phyloP scores from a whole-genome alignment of 2,888 invertebrate species.

The Pollenia amentaria region DNA sequence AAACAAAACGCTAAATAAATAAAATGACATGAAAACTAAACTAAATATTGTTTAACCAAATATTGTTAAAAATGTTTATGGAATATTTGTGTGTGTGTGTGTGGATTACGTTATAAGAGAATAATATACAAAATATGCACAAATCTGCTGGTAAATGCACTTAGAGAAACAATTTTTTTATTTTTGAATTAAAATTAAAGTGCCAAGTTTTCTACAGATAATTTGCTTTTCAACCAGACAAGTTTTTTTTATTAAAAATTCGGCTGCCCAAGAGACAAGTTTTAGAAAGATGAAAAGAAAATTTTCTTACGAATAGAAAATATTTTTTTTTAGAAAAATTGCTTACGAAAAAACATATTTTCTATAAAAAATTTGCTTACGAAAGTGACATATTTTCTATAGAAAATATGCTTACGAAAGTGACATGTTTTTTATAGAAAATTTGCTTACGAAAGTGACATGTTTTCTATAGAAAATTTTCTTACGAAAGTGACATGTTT shows the following conservation, averaged over 20 bases:
- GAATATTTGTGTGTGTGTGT: background rate
- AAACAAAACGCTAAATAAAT: constrained; percentile 21
- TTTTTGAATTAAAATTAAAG: background rate
- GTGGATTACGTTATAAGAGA: background rate
- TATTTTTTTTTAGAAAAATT: background rate
- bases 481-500: no score
- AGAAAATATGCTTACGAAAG: background rate
- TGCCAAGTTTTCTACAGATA: background rate
- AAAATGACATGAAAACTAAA: constrained; percentile 21
- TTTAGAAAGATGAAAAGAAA: background rate
- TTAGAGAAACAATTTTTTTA: background rate
- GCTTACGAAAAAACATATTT: background rate
- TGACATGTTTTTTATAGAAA: background rate
- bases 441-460: background rate
- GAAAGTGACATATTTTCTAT: background rate
- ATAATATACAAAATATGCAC: background rate
- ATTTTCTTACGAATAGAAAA: background rate
- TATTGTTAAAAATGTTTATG: constrained; percentile 10
- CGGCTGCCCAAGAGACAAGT: background rate
- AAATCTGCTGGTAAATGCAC: background rate
- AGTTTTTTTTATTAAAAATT: no score
- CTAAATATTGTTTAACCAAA: constrained; percentile 25
- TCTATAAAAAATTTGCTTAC: background rate
- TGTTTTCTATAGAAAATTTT: background rate
- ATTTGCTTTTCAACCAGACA: background rate